phyloP scores from a whole-genome alignment of 2,113 vertebrate genomes.

The Vulpes vulpes region DNA sequence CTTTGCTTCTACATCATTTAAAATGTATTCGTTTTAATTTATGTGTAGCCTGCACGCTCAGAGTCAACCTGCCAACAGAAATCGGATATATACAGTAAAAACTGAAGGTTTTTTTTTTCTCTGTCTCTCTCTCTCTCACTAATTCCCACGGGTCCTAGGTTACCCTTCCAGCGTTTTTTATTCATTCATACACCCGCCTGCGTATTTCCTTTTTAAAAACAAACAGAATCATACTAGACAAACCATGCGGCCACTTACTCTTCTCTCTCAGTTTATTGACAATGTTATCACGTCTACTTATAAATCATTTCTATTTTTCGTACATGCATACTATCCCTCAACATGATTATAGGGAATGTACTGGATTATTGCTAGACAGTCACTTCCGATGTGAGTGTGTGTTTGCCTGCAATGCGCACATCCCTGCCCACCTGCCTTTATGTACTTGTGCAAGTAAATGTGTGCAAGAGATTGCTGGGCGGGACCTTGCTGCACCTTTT shows the following conservation, averaged over 20 bases:
- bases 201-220: background rate
- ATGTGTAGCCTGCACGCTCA: background rate
- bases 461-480: background rate
- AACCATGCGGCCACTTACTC: background rate
- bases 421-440: background rate
- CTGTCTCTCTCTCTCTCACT: too few species aligned
- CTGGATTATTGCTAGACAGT: background rate
- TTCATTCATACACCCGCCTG: background rate
- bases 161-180: background rate
- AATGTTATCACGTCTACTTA: background rate
- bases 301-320: background rate
- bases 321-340: background rate
- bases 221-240: background rate
- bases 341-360: background rate
- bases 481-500: background rate
- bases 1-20: constrained; percentile 33
- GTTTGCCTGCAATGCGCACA: background rate
- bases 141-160: background rate
- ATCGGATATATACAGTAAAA: background rate
- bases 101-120: background rate
- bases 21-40: constrained; percentile 37
- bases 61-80: background rate
- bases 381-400: background rate
- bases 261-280: background rate
- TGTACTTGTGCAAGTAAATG: too few species aligned